Base-by-base conservation (phyloP, 1,140 invertebrate genomes). In the Drosophila setifemur region DNA sequence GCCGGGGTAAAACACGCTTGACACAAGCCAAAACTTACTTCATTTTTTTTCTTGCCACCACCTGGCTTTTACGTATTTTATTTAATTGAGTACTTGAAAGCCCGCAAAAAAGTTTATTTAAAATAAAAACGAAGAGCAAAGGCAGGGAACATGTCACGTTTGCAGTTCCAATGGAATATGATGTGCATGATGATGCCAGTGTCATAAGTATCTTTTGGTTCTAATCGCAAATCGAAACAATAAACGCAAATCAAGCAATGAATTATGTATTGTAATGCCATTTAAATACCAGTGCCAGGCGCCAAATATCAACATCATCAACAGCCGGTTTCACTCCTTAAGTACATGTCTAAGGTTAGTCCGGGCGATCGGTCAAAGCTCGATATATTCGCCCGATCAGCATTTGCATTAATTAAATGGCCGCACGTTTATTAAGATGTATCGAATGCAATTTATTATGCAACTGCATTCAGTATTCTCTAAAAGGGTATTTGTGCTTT, bases 71-170 rank as follows among this genome's bases (percentile, higher is more conserved):
- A 73, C 53, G 47, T 85, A 78, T 82, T 85, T 85, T 42, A 83
- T 83, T 78, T 85, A 83, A 83, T 83, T 83, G 64, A 85, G 64
- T 61, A 50, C 52, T 78, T n/a, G n/a, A n/a, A n/a, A n/a, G n/a
- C 55, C 55, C 37, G 47, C 43, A 29, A 53, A 61, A 42, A 33
- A 14, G n/a, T n/a, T n/a, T n/a, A n/a, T n/a, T n/a, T n/a, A 29
- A 42, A 35, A 44, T 7, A 25, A n/a, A 50, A 64, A 18, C 40
- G 26, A 33, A 42, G 35, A 50, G 25, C 28, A n/a, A n/a, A n/a
- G n/a, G 21, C 8, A 11, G 33, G 48, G 33, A 69, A 58, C 70
- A 61, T 67, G 70, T 74, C 74, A 85, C 73, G 78, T 78, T 57
- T 49, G 49, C 60, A 39, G n/a, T 35, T 35, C 21, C 25, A 54